Base-by-base conservation (phyloP, 2,113 vertebrate species). In the Castor canadensis region DNA sequence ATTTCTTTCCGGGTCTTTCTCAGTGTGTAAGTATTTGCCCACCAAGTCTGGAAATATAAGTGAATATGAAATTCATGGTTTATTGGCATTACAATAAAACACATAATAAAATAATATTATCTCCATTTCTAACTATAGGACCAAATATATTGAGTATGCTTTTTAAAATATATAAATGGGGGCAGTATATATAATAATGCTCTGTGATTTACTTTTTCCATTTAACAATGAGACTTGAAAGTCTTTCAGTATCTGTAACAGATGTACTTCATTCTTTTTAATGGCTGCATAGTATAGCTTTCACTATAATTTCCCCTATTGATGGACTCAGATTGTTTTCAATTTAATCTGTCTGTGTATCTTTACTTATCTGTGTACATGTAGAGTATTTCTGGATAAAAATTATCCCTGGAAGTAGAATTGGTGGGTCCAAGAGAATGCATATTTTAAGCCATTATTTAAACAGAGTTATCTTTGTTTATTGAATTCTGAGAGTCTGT, bases 381-480 rank as follows among this genome's bases (percentile, higher is more conserved):
- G 19, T 58, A 54, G 22, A 38, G 4, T 64, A 45, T 94, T 83
- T 94, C 54, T 94, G 75, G 15, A 66, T 94, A 77, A 62, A 92
- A 85, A 26, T 52, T 88, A 15, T 62, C 77, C 30, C 32, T 77
- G 16, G 19, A 82, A 22, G 60, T 83, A 13, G 56, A 71, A 69
- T 71, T 43, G 43, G 22, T 85, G 24, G 52, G 9, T 62, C 89
- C 62, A 62, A 92, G 89, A 30, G 30, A 24, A 47, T 56, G 12
- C 35, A 62, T 15, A 32, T 47, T 24, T 81, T 28, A 81, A 73
- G 30, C 26, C 66, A 45, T 84, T 84, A 47, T 96, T 83, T 93
- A 77, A 79, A 43, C 47, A 89, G 35, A 76, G 28, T 77, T 94
- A 35, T n/a, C 22, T 94, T 81, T 86, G 60, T 92, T 69, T 87